phyloP scores from a whole-genome alignment of 2,888 invertebrate species.

The Syritta pipiens region DNA sequence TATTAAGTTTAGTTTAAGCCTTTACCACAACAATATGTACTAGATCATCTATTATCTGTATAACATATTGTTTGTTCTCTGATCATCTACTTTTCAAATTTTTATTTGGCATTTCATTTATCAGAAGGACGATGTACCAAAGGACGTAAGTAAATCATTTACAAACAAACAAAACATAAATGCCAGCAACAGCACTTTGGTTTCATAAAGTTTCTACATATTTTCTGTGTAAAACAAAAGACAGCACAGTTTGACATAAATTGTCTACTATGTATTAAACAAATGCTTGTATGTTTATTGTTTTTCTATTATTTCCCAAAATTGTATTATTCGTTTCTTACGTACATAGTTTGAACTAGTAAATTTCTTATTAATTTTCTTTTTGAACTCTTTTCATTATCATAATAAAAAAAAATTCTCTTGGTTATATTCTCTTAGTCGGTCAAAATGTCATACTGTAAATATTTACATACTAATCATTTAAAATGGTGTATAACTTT shows the following conservation, averaged over 20 bases:
- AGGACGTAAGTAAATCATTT: conserved; percentile 77
- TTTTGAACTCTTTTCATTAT: no score
- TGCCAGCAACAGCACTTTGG: conserved; percentile 19
- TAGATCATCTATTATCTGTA: conserved; percentile 40
- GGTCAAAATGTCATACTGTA: conserved; percentile 41
- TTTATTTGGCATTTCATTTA: conserved; percentile 65
- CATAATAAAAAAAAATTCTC: conserved; percentile 2
- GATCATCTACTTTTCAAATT: conserved; percentile 53
- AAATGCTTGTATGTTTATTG: no score
- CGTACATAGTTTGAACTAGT: no score
- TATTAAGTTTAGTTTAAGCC: neutral
- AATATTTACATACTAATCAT: conserved; percentile 57
- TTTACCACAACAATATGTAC: conserved; percentile 15
- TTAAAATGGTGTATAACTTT: conserved; percentile 71
- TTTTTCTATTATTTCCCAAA: no score
- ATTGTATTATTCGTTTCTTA: no score
- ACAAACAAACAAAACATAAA: conserved; percentile 18
- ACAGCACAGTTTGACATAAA: no score
- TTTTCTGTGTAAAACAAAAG: no score
- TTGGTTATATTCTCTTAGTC: conserved; percentile 1
- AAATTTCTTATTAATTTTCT: neutral
- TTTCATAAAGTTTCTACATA: neutral
- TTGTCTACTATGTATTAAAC: no score
- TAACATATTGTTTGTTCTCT: conserved; percentile 60
- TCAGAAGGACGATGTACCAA: conserved; percentile 76